Percentiles rank a stretch among this genome's conserved stretches.
Evolutionary conservation across 2,888 invertebrate genomes (phyloP).

Genomic region (Pammene aurita): DNA sequence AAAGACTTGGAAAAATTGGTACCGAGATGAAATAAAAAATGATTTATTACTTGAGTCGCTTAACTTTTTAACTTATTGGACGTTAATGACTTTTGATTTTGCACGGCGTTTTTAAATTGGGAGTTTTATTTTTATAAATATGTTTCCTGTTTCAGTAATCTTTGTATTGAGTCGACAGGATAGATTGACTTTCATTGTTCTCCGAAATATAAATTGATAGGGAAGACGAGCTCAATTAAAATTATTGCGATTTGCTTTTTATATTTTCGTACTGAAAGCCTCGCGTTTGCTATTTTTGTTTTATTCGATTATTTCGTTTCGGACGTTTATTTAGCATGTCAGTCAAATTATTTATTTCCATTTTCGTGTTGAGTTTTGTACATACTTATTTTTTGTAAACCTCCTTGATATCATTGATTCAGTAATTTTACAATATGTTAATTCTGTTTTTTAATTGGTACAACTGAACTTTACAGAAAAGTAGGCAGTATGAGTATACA

Average conservation of each 20-base stretch:
- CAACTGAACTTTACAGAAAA: too few relatives aligned
- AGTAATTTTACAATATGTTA: too few relatives aligned
- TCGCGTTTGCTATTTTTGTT: conserved; percentile 14
- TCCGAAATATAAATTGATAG: conserved; percentile 29
- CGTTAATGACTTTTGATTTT: conserved; percentile 82
- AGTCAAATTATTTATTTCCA: background rate
- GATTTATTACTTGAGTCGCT: conserved; percentile 78
- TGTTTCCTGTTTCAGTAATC: conserved; percentile 54
- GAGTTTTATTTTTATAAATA: conserved; percentile 60
- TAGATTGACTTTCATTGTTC: conserved; percentile 38
- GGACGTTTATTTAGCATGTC: conserved; percentile 1
- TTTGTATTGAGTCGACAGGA: conserved; percentile 24
- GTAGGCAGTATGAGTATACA: too few relatives aligned
- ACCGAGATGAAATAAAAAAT: conserved; percentile 79
- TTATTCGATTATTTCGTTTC: conserved; percentile 8
- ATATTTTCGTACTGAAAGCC: conserved; percentile 6
- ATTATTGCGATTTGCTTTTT: conserved; percentile 20
- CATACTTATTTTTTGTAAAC: too few relatives aligned
- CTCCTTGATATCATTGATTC: too few relatives aligned
- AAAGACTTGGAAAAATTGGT: conserved; percentile 77
- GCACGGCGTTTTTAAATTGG: conserved; percentile 62
- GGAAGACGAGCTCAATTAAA: background rate
- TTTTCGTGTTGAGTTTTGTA: background rate
- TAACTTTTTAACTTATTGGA: conserved; percentile 82
- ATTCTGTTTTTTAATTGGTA: too few relatives aligned